Base-by-base conservation (phyloP, 2,113 vertebrate genomes). In the Danionella cerebrum region DNA sequence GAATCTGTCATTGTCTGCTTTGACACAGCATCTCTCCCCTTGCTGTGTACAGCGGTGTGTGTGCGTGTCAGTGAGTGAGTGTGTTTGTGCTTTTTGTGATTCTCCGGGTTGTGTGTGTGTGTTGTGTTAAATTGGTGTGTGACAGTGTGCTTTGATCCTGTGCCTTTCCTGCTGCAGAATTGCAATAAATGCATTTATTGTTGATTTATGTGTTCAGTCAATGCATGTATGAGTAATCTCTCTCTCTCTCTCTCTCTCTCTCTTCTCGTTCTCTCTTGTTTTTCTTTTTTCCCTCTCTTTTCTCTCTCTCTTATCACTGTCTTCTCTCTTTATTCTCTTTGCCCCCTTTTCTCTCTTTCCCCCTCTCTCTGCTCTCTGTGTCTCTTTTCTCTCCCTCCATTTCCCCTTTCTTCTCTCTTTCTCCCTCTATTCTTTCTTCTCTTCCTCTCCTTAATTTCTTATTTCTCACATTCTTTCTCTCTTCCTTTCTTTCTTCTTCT, bases 11-110 rank as follows among this genome's bases (percentile, higher is more conserved):
- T 67, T 57, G 69, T 59, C 38, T 12, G 67, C 65, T 73, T 73
- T 67, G 70, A 67, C 70, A 59, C 42, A 42, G 35, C 63, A 62
- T 62, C 38, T 76, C 54, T 62, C 50, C 45, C 12, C 36, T 66
- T 51, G 67, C 74, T 62, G 60, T 66, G 66, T 66, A 59, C 63
- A 52, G 12, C 41, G 39, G 58, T 59, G 38, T 53, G 35, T 69
- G 36, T 33, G 67, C 31, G n/a, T n/a, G n/a, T n/a, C 19, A 13
- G 45, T 42, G 42, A 50, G 25, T 33, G 29, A 33, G 53, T 45
- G 52, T 73, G 33, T 72, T 27, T 59, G n/a, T 65, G 48, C 35
- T 53, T 63, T 55, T 50, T 67, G 72, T 67, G 63, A 59, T 60
- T 65, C 42, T 45, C 51, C 52, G 59, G 50, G 52, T 59, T 63